Evolutionary conservation across 2,113 vertebrate species (phyloP), one percentile per base, ranked within the genome.

Genomic region (Oreochromis aureus): DNA sequence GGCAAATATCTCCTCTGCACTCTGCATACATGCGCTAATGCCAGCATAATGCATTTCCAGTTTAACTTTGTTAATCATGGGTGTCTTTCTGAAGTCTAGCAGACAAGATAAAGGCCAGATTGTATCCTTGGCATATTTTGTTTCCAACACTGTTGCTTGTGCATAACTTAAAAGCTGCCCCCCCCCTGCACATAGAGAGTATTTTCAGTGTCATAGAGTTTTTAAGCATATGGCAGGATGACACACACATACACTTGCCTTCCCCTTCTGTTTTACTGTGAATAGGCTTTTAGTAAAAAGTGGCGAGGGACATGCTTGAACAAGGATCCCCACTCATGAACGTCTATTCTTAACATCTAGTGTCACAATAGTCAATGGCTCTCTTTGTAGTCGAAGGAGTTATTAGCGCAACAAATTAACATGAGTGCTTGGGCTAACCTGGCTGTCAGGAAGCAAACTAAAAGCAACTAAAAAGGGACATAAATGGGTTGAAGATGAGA

Each of bases 321-420:
- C 94, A 92, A 89, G 90, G 89, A 91, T 89, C 91, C 86, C 84
- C 87, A 86, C 92, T 95, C 86, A 86, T 86, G 85, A 91, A 73
- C 86, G 83, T 90, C 86, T 89, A 89, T 87, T 94, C 90, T 87
- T 87, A 92, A 94, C 85, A 94, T 93, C 95, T 94, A 89, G 87
- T 90, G 92, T 94, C 91, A 93, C 93, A 95, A 90, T 89, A 89
- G 86, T 96, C 94, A 96, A 94, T 89, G 86, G 44, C 55, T 46
- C 48, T 80, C 94, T 95, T 94, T 95, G 94, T 95, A 58, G 85
- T 88, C 61, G 2, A 69, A 89, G 66, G 82, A 89, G 86, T 94
- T 94, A 91, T 92, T 83, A 94, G 73, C 82, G 86, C 91, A 87
- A 88, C 85, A 93, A 92, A 95, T 92, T 58, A 93, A 93, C 83